Conservation (phyloP, 30 jellyfish, hydroid and myxozoan species). For the Turritopsis dohrnii region DNA sequence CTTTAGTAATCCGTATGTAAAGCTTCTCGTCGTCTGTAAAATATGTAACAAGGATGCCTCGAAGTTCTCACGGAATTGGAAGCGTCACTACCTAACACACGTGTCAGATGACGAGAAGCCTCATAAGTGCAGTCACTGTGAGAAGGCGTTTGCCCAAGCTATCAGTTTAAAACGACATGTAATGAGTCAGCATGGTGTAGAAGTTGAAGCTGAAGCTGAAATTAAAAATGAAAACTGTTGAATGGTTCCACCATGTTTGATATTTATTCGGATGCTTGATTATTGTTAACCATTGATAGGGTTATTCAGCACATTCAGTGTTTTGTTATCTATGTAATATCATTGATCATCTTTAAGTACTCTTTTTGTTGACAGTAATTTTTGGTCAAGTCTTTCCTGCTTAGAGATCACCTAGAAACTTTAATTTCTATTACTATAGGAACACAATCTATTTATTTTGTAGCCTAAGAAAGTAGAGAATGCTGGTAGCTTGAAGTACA, state of each 20-base stretch:
- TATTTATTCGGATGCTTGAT: too few relatives aligned
- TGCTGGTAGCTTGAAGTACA: conserved; percentile 25
- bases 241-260: too few relatives aligned
- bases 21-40: conserved; percentile 10
- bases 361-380: too few relatives aligned
- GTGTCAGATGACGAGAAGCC: conserved; percentile 19
- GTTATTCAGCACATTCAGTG: too few relatives aligned
- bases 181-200: background rate
- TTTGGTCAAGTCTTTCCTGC: background rate
- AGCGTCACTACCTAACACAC: conserved; percentile 24
- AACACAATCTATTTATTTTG: background rate
- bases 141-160: conserved; percentile 27
- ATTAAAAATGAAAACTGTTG: background rate
- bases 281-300: too few relatives aligned
- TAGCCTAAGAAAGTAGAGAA: background rate
- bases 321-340: too few relatives aligned
- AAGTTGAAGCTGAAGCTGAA: background rate
- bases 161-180: conserved; percentile 33
- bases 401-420: too few relatives aligned
- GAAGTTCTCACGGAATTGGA: conserved; percentile 12
- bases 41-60: conserved; percentile 18
- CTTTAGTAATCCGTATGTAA: conserved; percentile 19
- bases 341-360: too few relatives aligned
- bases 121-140: conserved; percentile 12
- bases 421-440: too few relatives aligned